Conservation (phyloP, 2,888 invertebrate species). For the Papilio elwesi region DNA sequence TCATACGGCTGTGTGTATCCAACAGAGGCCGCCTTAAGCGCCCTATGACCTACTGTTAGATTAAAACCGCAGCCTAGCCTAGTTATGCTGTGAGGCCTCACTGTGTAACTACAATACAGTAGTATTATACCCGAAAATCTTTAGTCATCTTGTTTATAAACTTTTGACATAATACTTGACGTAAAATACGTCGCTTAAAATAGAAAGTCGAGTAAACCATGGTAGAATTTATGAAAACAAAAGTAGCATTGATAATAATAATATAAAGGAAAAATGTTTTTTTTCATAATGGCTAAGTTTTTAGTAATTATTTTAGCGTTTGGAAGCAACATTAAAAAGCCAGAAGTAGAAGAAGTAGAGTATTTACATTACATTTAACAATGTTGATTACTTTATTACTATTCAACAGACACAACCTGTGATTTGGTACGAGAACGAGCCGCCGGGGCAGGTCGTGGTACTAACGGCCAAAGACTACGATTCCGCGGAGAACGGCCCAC, state of each 20-base stretch:
- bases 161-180: too few relatives aligned
- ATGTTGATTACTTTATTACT: not conserved
- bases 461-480: conserved; percentile 92
- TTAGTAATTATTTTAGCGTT: too few relatives aligned
- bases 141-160: not conserved
- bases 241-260: too few relatives aligned
- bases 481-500: conserved; percentile 92
- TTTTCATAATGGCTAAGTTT: too few relatives aligned
- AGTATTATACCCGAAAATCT: conserved; percentile 3
- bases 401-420: conserved; percentile 87
- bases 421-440: conserved; percentile 92
- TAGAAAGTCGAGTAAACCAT: too few relatives aligned
- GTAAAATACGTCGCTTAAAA: too few relatives aligned
- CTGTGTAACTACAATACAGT: conserved; percentile 45
- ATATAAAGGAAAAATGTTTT: too few relatives aligned
- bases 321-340: too few relatives aligned
- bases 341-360: too few relatives aligned
- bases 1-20: conserved; percentile 25
- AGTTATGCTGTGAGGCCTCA: conserved; percentile 47
- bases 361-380: too few relatives aligned
- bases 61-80: conserved; percentile 55
- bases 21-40: conserved; percentile 22
- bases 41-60: conserved; percentile 50
- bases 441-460: conserved; percentile 87
- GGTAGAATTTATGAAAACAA: too few relatives aligned